Evolutionary conservation across 2,888 invertebrate species (phyloP).

Genomic region (Hyposoter didymator): DNA sequence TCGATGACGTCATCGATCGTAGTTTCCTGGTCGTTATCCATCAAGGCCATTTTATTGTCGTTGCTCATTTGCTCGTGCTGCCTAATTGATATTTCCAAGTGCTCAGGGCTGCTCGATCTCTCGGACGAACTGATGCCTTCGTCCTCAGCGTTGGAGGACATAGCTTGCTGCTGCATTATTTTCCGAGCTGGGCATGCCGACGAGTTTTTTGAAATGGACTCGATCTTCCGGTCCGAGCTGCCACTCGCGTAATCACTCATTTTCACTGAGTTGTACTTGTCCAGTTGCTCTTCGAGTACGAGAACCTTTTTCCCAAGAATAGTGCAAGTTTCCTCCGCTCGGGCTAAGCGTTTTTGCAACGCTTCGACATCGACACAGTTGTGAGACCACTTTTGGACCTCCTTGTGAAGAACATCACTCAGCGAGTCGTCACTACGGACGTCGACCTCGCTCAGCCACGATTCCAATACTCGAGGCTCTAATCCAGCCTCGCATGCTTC

Average conservation of each 20-base stretch:
- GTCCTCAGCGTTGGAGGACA: constrained; percentile 92
- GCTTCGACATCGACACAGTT: constrained; percentile 92
- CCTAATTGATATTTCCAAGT: constrained; percentile 76
- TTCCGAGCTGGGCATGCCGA: constrained; percentile 28
- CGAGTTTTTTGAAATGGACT: constrained; percentile 87
- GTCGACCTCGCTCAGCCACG: constrained; percentile 80
- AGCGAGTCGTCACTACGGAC: constrained; percentile 77
- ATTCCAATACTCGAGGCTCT: constrained; percentile 81
- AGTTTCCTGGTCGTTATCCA: constrained; percentile 90
- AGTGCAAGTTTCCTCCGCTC: constrained; percentile 86
- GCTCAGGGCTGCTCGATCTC: constrained; percentile 90
- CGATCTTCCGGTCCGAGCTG: constrained; percentile 63
- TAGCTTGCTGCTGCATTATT: constrained; percentile 31
- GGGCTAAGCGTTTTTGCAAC: constrained; percentile 89
- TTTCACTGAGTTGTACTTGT: constrained; percentile 76
- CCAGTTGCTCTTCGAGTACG: constrained; percentile 78
- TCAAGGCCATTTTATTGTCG: constrained; percentile 73
- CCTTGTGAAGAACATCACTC: constrained; percentile 84
- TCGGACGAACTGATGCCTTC: constrained; percentile 96
- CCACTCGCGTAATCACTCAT: constrained; percentile 75
- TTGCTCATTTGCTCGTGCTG: constrained; percentile 37
- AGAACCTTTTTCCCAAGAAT: constrained; percentile 80
- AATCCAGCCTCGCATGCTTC: constrained; percentile 83
- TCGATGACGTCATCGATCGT: constrained; percentile 95
- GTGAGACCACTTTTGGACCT: constrained; percentile 91